Evolutionary conservation across 2,888 invertebrate species (phyloP).

Genomic region (Trissonchulus latispiculum): DNA sequence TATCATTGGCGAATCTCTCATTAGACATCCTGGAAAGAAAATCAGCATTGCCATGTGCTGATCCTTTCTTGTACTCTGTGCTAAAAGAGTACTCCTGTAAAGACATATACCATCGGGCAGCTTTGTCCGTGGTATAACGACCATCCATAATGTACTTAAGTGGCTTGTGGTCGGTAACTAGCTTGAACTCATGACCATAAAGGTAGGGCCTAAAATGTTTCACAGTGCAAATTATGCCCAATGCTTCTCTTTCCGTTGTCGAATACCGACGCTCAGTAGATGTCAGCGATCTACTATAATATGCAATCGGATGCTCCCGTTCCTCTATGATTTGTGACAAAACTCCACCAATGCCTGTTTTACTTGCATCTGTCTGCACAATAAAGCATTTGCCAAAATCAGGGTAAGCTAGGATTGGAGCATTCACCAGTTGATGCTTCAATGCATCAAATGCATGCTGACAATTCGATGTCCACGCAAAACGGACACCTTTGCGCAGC

Average conservation of each 20-base stretch:
- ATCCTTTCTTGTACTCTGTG: no score
- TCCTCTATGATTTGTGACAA: not conserved
- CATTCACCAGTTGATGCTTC: slow-evolving; percentile 6
- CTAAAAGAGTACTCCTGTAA: no score
- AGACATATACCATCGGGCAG: no score
- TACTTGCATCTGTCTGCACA: slow-evolving; percentile 4
- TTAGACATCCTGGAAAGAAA: no score
- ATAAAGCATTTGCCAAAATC: slow-evolving; percentile 17
- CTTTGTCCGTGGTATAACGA: no score
- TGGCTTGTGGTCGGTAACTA: slow-evolving; percentile 7
- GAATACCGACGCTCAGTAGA: not conserved
- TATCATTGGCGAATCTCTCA: no score
- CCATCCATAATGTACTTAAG: no score
- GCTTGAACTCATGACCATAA: slow-evolving; percentile 6
- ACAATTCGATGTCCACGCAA: slow-evolving; percentile 11
- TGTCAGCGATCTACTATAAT: not conserved
- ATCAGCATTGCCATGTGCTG: no score
- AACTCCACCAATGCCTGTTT: not conserved
- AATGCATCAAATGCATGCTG: slow-evolving; percentile 13
- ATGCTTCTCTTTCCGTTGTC: not conserved
- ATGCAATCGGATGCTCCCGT: not conserved
- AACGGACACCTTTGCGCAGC: not conserved
- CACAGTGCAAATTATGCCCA: not conserved
- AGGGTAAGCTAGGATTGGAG: slow-evolving; percentile 18
- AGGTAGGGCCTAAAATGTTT: not conserved